Conservation (phyloP, 2,113 vertebrate species). For the Neodon shergylaensis region DNA sequence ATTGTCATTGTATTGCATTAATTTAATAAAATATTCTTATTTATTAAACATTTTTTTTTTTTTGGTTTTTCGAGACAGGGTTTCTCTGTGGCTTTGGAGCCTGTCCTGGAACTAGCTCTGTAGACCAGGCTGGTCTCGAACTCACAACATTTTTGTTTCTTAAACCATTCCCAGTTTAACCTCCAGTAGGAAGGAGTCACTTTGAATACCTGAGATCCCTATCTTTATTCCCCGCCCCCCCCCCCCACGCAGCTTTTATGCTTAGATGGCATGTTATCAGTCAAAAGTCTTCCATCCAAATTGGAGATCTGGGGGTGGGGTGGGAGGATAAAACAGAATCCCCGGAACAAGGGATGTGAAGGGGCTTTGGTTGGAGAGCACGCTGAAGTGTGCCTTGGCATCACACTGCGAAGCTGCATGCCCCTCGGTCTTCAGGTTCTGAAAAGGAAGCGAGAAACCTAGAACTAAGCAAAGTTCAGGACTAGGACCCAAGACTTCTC, state of each 20-base stretch:
- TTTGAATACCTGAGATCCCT: background rate
- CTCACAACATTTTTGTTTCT: conserved; percentile 36
- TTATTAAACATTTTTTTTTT: conserved; percentile 59
- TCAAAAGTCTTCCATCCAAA: conserved; percentile 1
- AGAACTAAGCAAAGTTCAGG: background rate
- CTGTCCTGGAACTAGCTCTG: no score
- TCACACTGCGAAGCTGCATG: background rate
- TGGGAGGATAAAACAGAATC: background rate
- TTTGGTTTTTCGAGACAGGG: no score
- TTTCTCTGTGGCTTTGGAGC: no score
- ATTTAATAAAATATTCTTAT: conserved; percentile 75
- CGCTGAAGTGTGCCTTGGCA: background rate
- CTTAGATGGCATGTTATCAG: background rate
- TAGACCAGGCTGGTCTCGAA: no score
- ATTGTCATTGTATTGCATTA: conserved; percentile 62
- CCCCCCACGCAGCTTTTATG: no score
- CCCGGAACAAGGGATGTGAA: background rate
- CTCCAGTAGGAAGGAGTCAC: background rate
- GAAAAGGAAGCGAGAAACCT: conserved; percentile 43
- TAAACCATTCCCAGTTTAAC: background rate
- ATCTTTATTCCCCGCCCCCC: background rate
- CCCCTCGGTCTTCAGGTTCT: background rate
- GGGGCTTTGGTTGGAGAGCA: conserved; percentile 51
- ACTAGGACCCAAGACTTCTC: background rate
- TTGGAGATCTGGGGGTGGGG: background rate